Evolutionary conservation across 2,113 vertebrate species (phyloP), one percentile per base, ranked within the genome.

Genomic region (Bucco capensis): DNA sequence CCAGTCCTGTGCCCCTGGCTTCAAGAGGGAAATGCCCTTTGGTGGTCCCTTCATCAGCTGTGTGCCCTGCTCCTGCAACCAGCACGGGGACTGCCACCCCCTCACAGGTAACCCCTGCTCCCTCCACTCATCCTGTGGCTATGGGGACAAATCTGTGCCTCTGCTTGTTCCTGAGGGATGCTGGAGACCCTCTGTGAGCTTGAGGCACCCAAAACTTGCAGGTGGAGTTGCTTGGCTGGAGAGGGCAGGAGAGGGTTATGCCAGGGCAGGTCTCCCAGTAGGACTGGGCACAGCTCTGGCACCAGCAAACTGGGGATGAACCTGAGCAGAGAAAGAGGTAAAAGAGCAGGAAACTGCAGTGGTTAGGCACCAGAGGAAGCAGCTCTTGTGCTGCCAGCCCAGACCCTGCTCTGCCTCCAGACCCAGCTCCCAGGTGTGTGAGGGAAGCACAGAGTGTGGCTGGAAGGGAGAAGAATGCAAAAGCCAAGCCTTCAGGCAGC

Each of bases 21-120:
- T 98, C 97, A 99, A 97, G 88, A 80, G 98, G 47, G 98, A 98
- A 78, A 90, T 88, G 4, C 97, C 98, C 4, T 83, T 65, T 0
- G 95, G 97, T 0, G 94, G 98, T 6, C 95, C 98, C 10, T 97
- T 98, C 1, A 62, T 96, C 56, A 77, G 44, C 85, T 99, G 99
- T 1, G 93, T 99, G 76, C 98, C 98, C 33, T 99, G 99, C 66
- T 77, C 97, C 96, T 99, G 99, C 96, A 98, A 98, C 95, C 97
- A 97, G 75, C 99, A 99, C 0, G 99, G 99, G 46, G 96, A 93
- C 71, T 99, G 99, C 71, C 97, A 99, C 57, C 97, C 98, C 10
- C 93, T 98, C 72, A 97, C 98, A 88, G 99, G 99, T 5, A 8
- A 42, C 31, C 67, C 47, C 12, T 0, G 0, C 15, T 13, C 54